Percentiles rank a stretch among this genome's conserved stretches.
These are phyloP conservation scores for Caranx ignobilis DNA, from an alignment of 2,113 vertebrate species.

Conservation along the genomic window DNA sequence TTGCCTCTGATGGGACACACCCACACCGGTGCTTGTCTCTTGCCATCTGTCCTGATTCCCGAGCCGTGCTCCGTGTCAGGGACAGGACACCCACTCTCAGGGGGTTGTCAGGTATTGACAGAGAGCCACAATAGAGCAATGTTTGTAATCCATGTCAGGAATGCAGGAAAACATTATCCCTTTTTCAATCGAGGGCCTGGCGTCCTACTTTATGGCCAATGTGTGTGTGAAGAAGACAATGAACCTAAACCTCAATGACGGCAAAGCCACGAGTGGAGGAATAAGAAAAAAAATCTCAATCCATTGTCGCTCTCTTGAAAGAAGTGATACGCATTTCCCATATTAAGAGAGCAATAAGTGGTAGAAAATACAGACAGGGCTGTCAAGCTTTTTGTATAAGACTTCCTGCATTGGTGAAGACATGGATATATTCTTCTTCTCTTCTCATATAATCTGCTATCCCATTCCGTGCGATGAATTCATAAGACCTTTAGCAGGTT, in stretches of 20 bases:
- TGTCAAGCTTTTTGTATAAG: constrained; percentile 30
- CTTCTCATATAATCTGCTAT: constrained; percentile 54
- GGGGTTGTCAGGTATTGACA: constrained; percentile 27
- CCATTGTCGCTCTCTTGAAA: constrained; percentile 25
- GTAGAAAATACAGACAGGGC: constrained; percentile 22
- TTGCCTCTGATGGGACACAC: constrained; percentile 26
- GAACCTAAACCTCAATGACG: constrained; percentile 11
- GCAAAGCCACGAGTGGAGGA: neutral
- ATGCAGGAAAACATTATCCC: constrained; percentile 26
- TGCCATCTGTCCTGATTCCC: constrained; percentile 15
- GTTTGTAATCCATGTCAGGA: constrained; percentile 46
- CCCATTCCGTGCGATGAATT: constrained; percentile 48
- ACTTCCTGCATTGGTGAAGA: constrained; percentile 40
- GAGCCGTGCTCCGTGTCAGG: constrained; percentile 5
- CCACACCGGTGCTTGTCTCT: constrained; percentile 3
- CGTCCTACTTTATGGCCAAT: constrained; percentile 13
- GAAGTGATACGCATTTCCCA: constrained; percentile 2
- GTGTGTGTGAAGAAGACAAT: constrained; percentile 1
- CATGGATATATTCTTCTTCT: constrained; percentile 45
- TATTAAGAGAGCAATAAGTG: constrained; percentile 24
- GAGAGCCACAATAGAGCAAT: constrained; percentile 18
- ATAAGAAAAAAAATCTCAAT: neutral
- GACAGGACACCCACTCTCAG: constrained; percentile 17
- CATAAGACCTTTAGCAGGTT: constrained; percentile 55
- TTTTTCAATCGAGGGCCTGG: constrained; percentile 15